Percentiles rank a stretch among this genome's conserved stretches.
These are phyloP conservation scores for human DNA, from an alignment of 2,113 vertebrate genomes.

Conservation along the genomic window DNA sequence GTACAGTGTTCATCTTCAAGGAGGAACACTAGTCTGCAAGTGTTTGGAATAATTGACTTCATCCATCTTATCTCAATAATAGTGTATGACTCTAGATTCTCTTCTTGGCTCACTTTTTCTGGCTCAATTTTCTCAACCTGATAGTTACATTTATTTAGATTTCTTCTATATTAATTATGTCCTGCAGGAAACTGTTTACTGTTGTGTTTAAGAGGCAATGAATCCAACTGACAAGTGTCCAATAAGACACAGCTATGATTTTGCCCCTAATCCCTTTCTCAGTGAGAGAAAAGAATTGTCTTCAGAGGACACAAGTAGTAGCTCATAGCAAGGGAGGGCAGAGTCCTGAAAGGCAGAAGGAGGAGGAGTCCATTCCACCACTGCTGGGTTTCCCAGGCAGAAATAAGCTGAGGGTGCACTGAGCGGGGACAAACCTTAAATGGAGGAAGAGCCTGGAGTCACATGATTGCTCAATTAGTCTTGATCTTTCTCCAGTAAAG, in stretches of 20 bases:
- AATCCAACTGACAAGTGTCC: background rate
- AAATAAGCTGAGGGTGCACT: fast-evolving
- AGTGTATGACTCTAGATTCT: background rate
- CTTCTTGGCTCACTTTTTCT: background rate
- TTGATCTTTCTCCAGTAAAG: background rate
- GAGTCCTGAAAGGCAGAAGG: background rate
- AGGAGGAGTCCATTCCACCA: background rate
- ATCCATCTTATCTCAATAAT: background rate
- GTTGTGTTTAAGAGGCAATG: background rate
- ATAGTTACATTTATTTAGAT: background rate
- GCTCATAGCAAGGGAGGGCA: fast-evolving
- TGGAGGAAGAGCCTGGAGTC: background rate
- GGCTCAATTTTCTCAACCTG: background rate
- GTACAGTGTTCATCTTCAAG: background rate
- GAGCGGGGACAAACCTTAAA: fast-evolving
- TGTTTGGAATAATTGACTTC: background rate
- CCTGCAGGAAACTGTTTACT: background rate
- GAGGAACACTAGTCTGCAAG: background rate
- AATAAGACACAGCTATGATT: background rate
- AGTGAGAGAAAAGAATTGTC: background rate
- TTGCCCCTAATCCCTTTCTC: background rate
- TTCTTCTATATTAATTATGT: background rate
- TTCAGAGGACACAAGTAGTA: fast-evolving
- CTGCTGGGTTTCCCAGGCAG: fast-evolving
- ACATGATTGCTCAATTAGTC: background rate